Percentiles rank a stretch among this genome's conserved stretches.
These are phyloP conservation scores for Eptatretus burgeri DNA, from an alignment of 2,113 vertebrate genomes.

Conservation along the genomic window DNA sequence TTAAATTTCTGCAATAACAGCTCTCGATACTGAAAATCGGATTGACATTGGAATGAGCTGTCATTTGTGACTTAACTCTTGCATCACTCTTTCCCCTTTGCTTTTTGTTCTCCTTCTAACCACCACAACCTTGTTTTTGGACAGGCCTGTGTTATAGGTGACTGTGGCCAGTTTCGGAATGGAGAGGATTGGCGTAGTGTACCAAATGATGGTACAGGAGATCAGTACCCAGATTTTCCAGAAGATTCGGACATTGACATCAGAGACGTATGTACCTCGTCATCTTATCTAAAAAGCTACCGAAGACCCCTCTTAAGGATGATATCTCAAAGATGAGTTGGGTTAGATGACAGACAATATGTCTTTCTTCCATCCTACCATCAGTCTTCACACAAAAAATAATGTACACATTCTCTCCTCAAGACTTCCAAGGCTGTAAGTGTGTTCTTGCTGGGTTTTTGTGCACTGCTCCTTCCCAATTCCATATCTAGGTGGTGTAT, in stretches of 20 bases:
- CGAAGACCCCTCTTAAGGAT: too few species aligned
- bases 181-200: slow-evolving; percentile 36
- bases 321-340: too few species aligned
- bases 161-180: slow-evolving; percentile 54
- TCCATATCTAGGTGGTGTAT: too few species aligned
- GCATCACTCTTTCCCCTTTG: not conserved
- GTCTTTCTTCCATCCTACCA: too few species aligned
- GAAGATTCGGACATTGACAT: slow-evolving; percentile 58
- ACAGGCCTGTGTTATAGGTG: slow-evolving; percentile 43
- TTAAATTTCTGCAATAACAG: not conserved
- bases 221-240: slow-evolving; percentile 51
- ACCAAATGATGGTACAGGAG: slow-evolving; percentile 37
- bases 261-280: slow-evolving; percentile 32
- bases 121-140: slow-evolving; percentile 9
- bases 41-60: not conserved
- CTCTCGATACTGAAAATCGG: not conserved
- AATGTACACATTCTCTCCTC: too few species aligned
- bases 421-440: too few species aligned
- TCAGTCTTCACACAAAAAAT: too few species aligned
- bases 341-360: too few species aligned
- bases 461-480: too few species aligned
- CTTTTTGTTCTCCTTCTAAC: not conserved
- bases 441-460: too few species aligned
- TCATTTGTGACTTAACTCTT: not conserved
- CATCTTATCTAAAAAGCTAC: too few species aligned